These are phyloP conservation scores for Phaethon lepturus DNA, from an alignment of 2,113 vertebrate species.

Conservation along the genomic window DNA sequence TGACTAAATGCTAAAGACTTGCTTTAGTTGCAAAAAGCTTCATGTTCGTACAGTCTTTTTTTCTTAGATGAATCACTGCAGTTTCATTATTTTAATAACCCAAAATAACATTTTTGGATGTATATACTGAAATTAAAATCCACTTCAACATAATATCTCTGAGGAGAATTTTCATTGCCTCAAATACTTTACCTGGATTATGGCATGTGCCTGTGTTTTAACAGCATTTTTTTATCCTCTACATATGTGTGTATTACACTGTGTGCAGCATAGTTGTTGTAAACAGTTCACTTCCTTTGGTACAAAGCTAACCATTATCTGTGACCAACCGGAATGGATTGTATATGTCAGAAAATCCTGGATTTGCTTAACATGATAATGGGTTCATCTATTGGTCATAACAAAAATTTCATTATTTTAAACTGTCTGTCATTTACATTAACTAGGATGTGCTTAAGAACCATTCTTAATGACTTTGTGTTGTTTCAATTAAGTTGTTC, in stretches of 20 bases:
- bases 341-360: not conserved
- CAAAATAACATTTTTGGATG: not conserved
- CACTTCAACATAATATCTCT: not conserved
- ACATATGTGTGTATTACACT: accelerated
- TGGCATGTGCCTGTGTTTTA: not conserved
- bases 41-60: not conserved
- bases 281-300: not conserved
- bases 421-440: slow-evolving; percentile 27
- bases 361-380: slow-evolving; percentile 24
- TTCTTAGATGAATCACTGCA: not conserved
- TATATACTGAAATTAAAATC: not conserved
- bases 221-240: not conserved
- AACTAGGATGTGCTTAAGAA: slow-evolving; percentile 1
- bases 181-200: not conserved
- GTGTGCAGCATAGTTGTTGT: not conserved
- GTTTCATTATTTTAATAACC: not conserved
- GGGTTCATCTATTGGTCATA: slow-evolving; percentile 13
- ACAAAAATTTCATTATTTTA: slow-evolving; percentile 53
- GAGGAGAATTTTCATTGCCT: not conserved
- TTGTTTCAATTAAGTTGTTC: slow-evolving; percentile 67
- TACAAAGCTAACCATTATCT: not conserved
- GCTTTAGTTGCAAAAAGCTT: not conserved
- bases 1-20: not conserved
- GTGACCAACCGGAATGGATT: not conserved
- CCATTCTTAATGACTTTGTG: not conserved